Percentiles rank a stretch among this genome's conserved stretches.
Evolutionary conservation across 2,888 invertebrate species (phyloP).

Genomic region (Drosophila anomalata): DNA sequence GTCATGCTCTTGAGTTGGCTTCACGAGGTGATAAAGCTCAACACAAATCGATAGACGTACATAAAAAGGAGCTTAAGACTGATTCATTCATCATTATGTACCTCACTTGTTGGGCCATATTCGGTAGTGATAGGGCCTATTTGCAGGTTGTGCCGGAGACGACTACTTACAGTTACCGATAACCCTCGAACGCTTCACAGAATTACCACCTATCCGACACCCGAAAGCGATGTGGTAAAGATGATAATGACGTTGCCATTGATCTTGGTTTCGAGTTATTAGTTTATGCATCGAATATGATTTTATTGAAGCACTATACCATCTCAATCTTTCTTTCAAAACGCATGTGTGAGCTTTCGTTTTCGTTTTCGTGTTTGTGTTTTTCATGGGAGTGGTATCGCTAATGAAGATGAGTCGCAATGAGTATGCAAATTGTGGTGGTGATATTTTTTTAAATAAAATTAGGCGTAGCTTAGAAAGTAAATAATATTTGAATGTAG

Average conservation of each 20-base stretch:
- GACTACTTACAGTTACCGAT: conserved; percentile 41
- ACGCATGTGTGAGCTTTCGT: conserved; percentile 9
- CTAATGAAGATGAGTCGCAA: neutral
- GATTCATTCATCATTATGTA: conserved; percentile 24
- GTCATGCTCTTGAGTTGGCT: conserved; percentile 36
- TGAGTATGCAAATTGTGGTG: neutral
- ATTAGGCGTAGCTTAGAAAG: no score
- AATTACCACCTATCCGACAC: conserved; percentile 25
- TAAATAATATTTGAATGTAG: no score
- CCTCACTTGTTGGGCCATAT: conserved; percentile 18
- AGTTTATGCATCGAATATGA: conserved; percentile 1
- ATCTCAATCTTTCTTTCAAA: neutral
- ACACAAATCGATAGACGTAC: conserved; percentile 24
- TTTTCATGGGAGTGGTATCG: neutral
- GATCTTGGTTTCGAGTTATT: conserved; percentile 24
- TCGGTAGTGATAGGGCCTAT: conserved; percentile 1
- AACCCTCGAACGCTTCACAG: conserved; percentile 18
- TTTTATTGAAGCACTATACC: conserved; percentile 21
- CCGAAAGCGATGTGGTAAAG: conserved; percentile 13
- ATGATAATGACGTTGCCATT: conserved; percentile 27
- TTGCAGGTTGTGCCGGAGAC: neutral
- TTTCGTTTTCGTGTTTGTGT: neutral
- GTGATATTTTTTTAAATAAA: neutral
- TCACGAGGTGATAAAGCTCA: conserved; percentile 28
- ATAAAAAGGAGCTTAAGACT: conserved; percentile 17